These are phyloP conservation scores for Tadarida brasiliensis DNA, from an alignment of 2,797 vertebrate species.

Conservation along the genomic window DNA sequence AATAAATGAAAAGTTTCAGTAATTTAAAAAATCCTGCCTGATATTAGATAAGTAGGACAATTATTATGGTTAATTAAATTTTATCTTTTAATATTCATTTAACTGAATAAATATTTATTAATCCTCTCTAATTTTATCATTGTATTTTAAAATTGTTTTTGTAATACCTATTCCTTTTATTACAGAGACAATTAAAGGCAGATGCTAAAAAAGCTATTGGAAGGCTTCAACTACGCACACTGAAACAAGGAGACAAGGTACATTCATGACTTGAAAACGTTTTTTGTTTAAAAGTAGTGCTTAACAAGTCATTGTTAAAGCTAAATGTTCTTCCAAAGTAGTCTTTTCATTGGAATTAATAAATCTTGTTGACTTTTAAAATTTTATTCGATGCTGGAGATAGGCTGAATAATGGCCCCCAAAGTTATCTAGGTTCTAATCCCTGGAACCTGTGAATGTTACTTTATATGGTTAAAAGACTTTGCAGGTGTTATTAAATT, in stretches of 20 bases:
- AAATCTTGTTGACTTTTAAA: slow-evolving; percentile 15
- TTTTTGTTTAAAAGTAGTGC: neutral
- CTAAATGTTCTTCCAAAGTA: slow-evolving; percentile 16
- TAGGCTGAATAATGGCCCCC: slow-evolving; percentile 28
- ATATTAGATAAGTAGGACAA: slow-evolving; percentile 27
- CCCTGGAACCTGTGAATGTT: neutral
- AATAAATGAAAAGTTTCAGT: slow-evolving; percentile 35
- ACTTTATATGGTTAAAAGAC: slow-evolving; percentile 17
- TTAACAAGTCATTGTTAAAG: slow-evolving; percentile 30
- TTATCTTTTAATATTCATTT: slow-evolving; percentile 37
- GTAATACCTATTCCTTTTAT: slow-evolving; percentile 70
- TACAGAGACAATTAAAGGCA: slow-evolving; percentile 91
- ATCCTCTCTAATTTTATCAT: slow-evolving; percentile 9
- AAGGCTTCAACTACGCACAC: slow-evolving; percentile 91
- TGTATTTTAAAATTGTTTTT: slow-evolving; percentile 44
- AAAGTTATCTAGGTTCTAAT: slow-evolving; percentile 47
- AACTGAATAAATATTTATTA: slow-evolving; percentile 54
- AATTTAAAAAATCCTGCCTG: slow-evolving; percentile 19
- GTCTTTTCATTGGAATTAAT: slow-evolving; percentile 42
- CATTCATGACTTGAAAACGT: neutral
- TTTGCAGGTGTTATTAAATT: slow-evolving; percentile 45
- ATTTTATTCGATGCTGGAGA: slow-evolving; percentile 1
- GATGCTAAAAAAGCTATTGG: slow-evolving; percentile 94
- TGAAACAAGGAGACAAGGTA: slow-evolving; percentile 94
- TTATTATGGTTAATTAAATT: slow-evolving; percentile 39